Evolutionary conservation across 30 jellyfish, hydroid and myxozoan genomes (phyloP), one percentile per base, ranked within the genome.

Genomic region (Clytia hemisphaerica): DNA sequence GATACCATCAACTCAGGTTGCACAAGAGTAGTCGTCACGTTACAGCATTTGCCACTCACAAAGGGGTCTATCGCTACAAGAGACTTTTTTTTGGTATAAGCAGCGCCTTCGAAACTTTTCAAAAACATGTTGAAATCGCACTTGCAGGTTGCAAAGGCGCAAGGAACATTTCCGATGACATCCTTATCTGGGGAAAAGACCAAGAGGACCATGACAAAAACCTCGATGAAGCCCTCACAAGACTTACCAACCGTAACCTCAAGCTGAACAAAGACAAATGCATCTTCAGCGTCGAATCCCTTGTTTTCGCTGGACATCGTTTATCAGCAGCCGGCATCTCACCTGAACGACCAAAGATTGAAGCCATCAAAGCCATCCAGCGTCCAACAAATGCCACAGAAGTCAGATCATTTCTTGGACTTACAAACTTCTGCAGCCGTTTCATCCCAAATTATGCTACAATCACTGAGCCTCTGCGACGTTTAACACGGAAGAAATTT

Each of bases 371-470:
- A 34, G 25, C 73, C 25, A 58, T 61, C 34, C 93, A 67, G 12
- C n/a, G 40, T 32, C 94, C 86, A 38, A 55, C 78, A 3, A 74
- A 73, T 45, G 85, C 63, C 37, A 73, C 71, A 9, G 88, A 81
- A 55, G 32, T 74, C 25, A 74, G 60, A 40, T 74, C 92, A 48
- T 72, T 75, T 63, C 31, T 81, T 44, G 93, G 93, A 6, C 53
- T 78, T 72, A 29, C 45, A 21, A 77, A 77, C 49, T 70, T 44
- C 38, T 77, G 53, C 54, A 48, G 35, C 37, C 69, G 80, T 5
- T 61, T 48, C 37, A 7, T 66, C 27, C 78, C 83, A 6, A 49
- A 60, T 31, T 21, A 57, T 45, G 85, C 83, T 16, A 29, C 29
- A 24, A 38, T 65, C 12, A 26, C 55, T 15, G 92, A 67, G 57